Evolutionary conservation across 2,888 invertebrate genomes (phyloP).

Genomic region (Tromatobia lineatoria): DNA sequence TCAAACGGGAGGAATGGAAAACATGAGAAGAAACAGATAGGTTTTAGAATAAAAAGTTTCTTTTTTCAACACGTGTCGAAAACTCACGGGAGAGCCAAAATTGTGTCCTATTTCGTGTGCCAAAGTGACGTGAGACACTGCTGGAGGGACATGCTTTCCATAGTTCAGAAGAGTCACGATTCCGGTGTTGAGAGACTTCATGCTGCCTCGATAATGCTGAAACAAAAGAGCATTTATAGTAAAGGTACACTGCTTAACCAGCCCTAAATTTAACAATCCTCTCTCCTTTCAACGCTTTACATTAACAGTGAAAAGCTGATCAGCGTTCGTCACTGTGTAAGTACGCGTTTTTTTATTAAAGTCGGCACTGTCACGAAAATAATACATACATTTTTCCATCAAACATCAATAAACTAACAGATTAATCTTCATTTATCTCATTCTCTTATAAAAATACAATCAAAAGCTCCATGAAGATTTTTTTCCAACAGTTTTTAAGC

Average conservation of each 20-base stretch:
- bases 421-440: too few species aligned
- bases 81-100: constrained; percentile 97
- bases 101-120: constrained; percentile 99
- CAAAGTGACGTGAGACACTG: constrained; percentile 98
- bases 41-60: background rate
- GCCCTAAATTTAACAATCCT: background rate
- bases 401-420: too few species aligned
- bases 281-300: background rate
- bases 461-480: too few species aligned
- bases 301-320: background rate
- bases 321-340: background rate
- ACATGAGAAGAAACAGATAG: background rate
- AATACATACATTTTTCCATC: too few species aligned
- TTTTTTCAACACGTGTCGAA: background rate
- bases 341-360: too few species aligned
- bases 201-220: constrained; percentile 97
- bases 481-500: too few species aligned
- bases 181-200: constrained; percentile 98
- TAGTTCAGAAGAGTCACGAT: constrained; percentile 99
- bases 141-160: constrained; percentile 99
- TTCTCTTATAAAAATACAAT: too few species aligned
- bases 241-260: constrained; percentile 20
- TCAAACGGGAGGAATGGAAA: background rate
- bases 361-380: too few species aligned
- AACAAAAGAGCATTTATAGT: constrained; percentile 77